Evolutionary conservation across 1,140 invertebrate genomes (phyloP).

Genomic region (Leguminivora glycinivorella): DNA sequence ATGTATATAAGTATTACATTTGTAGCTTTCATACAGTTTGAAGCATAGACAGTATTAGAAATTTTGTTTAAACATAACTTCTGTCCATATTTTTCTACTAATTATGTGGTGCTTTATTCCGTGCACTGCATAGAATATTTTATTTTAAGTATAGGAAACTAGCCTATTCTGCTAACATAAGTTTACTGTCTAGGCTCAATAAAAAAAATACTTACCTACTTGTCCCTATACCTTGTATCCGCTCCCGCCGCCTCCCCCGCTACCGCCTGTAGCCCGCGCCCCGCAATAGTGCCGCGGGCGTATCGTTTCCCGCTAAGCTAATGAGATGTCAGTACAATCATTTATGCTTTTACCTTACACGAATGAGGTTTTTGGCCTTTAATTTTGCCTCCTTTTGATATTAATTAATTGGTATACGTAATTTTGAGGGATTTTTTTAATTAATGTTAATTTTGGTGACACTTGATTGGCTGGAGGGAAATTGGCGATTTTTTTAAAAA

Average conservation of each 20-base stretch:
- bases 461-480: constrained; percentile 16
- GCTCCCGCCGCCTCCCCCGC: neutral
- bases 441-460: constrained; percentile 5
- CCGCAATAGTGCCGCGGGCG: constrained; percentile 61
- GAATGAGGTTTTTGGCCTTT: constrained; percentile 71
- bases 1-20: no score
- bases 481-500: constrained; percentile 10
- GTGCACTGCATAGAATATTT: no score
- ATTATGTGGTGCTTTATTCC: no score
- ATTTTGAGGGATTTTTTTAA: constrained; percentile 18
- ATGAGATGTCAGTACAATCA: constrained; percentile 78
- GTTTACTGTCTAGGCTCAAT: no score
- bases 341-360: constrained; percentile 73
- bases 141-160: no score
- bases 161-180: no score
- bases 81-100: no score
- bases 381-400: constrained; percentile 60
- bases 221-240: neutral
- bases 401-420: constrained; percentile 57
- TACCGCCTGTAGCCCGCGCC: constrained; percentile 33
- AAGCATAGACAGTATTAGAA: no score
- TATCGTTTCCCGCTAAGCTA: constrained; percentile 70
- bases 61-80: no score
- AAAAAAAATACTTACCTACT: no score
- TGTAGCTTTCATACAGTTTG: no score